Percentiles rank a stretch among this genome's conserved stretches.
These are phyloP conservation scores for Picus viridis DNA, from an alignment of 2,797 vertebrate species.

Conservation along the genomic window DNA sequence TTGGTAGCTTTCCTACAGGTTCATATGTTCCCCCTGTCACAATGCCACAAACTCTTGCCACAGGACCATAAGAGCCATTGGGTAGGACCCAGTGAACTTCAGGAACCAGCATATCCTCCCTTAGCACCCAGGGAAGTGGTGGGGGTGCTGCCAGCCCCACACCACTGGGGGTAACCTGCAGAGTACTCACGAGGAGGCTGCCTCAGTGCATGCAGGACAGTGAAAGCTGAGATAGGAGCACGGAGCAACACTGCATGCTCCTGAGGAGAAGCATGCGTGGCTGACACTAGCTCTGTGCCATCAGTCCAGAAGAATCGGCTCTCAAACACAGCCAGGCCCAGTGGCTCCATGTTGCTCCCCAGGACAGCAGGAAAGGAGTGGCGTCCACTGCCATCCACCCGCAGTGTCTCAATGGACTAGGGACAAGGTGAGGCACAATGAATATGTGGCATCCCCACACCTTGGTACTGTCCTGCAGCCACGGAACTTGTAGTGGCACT, in stretches of 20 bases:
- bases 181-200: constrained; percentile 82
- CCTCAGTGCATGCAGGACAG: constrained; percentile 80
- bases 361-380: constrained; percentile 80
- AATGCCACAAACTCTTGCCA: fast-evolving
- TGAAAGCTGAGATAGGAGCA: constrained; percentile 72
- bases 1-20: not conserved
- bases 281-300: constrained; percentile 76
- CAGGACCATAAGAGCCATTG: not conserved
- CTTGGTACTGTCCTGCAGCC: fast-evolving
- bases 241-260: constrained; percentile 75
- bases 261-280: constrained; percentile 61
- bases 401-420: constrained; percentile 88
- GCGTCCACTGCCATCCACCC: constrained; percentile 81
- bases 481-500: not conserved
- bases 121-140: not conserved
- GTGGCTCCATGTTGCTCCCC: constrained; percentile 51
- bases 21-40: not conserved
- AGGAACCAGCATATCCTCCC: not conserved
- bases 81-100: not conserved
- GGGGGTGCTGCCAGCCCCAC: not conserved
- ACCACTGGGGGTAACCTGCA: fast-evolving
- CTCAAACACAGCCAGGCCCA: constrained; percentile 83
- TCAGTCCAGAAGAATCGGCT: constrained; percentile 86
- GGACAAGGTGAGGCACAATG: not conserved
- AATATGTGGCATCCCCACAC: not conserved